Conservation (phyloP, 2,113 vertebrate genomes). For the Calyptommatus sinebrachiatus region DNA sequence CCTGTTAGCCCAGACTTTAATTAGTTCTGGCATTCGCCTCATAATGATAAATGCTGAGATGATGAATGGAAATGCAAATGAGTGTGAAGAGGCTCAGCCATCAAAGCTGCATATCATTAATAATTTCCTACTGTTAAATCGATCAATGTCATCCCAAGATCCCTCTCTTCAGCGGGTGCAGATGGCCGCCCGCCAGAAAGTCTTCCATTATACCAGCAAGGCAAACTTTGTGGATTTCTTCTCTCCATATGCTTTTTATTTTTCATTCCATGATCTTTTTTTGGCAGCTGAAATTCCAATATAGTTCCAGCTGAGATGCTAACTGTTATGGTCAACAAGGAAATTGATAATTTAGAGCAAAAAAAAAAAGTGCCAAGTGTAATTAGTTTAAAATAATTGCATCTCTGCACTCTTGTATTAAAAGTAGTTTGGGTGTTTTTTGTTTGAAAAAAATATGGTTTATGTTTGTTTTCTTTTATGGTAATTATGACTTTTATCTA, state of each 20-base stretch:
- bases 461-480: neutral
- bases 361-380: constrained; percentile 72
- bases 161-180: constrained; percentile 76
- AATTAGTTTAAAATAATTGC: constrained; percentile 2
- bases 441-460: neutral
- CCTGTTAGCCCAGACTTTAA: constrained; percentile 94
- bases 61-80: constrained; percentile 99
- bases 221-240: constrained; percentile 65
- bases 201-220: constrained; percentile 69
- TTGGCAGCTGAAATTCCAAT: constrained; percentile 79
- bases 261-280: constrained; percentile 77
- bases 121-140: constrained; percentile 91
- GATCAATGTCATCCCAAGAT: constrained; percentile 89
- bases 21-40: constrained; percentile 95
- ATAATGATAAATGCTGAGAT: constrained; percentile 92
- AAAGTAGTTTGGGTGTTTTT: neutral
- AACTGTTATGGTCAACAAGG: constrained; percentile 78
- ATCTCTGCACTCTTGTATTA: neutral
- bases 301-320: constrained; percentile 80
- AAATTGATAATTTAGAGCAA: constrained; percentile 76
- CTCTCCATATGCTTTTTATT: constrained; percentile 77
- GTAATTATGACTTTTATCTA: neutral
- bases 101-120: constrained; percentile 91
- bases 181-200: constrained; percentile 73
- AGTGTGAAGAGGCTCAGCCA: constrained; percentile 86